Evolutionary conservation across 2,113 vertebrate genomes (phyloP), one percentile per base, ranked within the genome.

Genomic region (Struthidea cinerea): DNA sequence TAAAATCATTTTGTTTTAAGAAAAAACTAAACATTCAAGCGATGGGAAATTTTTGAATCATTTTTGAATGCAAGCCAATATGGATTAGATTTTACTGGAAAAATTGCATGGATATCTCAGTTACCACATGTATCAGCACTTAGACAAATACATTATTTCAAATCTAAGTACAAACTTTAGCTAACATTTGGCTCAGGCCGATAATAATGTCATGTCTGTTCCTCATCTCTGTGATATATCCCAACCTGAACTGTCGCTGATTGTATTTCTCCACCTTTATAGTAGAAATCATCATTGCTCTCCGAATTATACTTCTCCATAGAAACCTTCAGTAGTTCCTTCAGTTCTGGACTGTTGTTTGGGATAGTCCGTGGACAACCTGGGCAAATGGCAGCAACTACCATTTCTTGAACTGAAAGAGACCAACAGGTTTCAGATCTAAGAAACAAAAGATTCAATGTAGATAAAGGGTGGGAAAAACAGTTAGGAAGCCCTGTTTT

Each of bases 191-290:
- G 21, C 44, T 91, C 24, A 78, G 33, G 49, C 13, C 68, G 46
- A 7, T 57, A n/a, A 35, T 30, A 41, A 32, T 23, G 30, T 35
- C 6, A 7, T 55, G 56, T 76, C n/a, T 84, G 20, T 53, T 81
- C 27, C 57, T 89, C 23, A 33, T 61, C 5, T 87, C 27, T 85
- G 9, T 47, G 49, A 23, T 73, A 17, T 52, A 60, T 85, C 37
- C 97, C 77, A 27, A 98, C 98, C 98, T 98, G 97, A 77, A 75
- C 37, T 42, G 93, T 94, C 0, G 97, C 98, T 47, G 26, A 37
- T 74, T 22, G 7, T 95, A 98, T 90, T 7, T 7, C 30, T 70
- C 90, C 96, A 55, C 35, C 16, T 96, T 97, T 97, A 37, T 98
- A 98, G 83, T 94, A 95, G 96, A 96, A 97, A 11, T 84, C 65